These are phyloP conservation scores for Syndactyla subalaris DNA, from an alignment of 2,797 vertebrate species.

Conservation along the genomic window DNA sequence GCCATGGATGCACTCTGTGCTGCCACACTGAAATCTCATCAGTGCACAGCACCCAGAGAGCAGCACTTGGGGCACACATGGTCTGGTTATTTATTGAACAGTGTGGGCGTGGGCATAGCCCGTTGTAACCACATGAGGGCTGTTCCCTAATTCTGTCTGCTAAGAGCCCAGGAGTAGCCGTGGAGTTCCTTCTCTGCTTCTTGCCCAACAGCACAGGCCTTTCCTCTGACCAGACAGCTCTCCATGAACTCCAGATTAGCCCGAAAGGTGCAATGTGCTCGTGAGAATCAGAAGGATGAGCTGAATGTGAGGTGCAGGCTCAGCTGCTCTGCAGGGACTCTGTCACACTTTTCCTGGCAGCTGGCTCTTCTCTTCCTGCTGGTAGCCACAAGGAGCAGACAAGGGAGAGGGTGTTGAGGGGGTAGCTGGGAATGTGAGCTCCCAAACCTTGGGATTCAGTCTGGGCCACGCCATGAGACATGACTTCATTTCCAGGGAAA, in stretches of 20 bases:
- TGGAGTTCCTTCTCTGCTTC: background rate
- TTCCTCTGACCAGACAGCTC: background rate
- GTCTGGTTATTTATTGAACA: background rate
- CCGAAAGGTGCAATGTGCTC: background rate
- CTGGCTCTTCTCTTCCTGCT: background rate
- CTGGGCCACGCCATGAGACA: slow-evolving; percentile 8
- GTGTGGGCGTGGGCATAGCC: accelerated
- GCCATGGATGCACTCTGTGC: background rate
- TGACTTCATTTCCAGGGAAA: slow-evolving; percentile 49
- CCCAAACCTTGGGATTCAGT: background rate
- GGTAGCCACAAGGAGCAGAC: background rate
- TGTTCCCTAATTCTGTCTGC: background rate
- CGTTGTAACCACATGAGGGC: background rate
- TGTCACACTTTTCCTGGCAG: background rate
- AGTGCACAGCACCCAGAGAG: background rate
- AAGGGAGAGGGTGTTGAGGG: background rate
- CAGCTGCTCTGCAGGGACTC: background rate
- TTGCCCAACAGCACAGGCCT: background rate
- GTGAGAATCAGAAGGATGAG: background rate
- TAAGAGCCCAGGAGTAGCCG: accelerated
- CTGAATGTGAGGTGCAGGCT: background rate
- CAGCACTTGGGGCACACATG: background rate
- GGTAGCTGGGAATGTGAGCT: background rate
- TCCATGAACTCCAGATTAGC: background rate
- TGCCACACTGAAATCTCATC: background rate